Percentiles rank a stretch among this genome's conserved stretches.
These are phyloP conservation scores for Phoebastria nigripes DNA, from an alignment of 2,797 vertebrate genomes.

Conservation along the genomic window DNA sequence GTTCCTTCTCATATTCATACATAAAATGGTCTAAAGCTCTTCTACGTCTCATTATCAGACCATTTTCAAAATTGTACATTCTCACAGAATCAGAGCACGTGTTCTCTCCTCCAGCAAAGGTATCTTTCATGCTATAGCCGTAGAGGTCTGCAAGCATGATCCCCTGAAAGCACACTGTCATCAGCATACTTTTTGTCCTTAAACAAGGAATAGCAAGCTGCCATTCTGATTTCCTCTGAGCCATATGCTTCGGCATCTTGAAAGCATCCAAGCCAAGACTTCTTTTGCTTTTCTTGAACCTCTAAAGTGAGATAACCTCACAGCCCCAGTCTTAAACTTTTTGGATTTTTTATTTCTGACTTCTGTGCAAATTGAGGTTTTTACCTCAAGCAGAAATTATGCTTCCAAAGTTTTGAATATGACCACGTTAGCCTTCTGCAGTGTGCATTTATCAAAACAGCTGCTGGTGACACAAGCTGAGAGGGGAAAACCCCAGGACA, in stretches of 20 bases:
- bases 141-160: background rate
- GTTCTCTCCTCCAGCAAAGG: background rate
- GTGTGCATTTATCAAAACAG: background rate
- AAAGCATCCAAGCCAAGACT: slow-evolving; percentile 24
- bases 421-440: background rate
- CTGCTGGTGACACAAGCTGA: slow-evolving; percentile 21
- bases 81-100: background rate
- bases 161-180: background rate
- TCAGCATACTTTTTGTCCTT: background rate
- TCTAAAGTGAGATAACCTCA: background rate
- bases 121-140: background rate
- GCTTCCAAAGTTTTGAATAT: background rate
- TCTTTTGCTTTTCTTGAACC: background rate
- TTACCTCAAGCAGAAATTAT: background rate
- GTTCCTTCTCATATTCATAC: background rate
- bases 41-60: background rate
- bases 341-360: background rate
- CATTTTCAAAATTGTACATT: background rate
- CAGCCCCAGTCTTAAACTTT: background rate
- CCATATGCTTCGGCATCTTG: slow-evolving; percentile 18
- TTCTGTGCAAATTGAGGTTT: background rate
- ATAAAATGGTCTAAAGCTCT: background rate
- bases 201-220: slow-evolving; percentile 26
- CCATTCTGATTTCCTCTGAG: slow-evolving; percentile 19
- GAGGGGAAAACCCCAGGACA: slow-evolving; percentile 41